Evolutionary conservation across 2,797 vertebrate genomes (phyloP).

Genomic region (Eleutherodactylus coqui): DNA sequence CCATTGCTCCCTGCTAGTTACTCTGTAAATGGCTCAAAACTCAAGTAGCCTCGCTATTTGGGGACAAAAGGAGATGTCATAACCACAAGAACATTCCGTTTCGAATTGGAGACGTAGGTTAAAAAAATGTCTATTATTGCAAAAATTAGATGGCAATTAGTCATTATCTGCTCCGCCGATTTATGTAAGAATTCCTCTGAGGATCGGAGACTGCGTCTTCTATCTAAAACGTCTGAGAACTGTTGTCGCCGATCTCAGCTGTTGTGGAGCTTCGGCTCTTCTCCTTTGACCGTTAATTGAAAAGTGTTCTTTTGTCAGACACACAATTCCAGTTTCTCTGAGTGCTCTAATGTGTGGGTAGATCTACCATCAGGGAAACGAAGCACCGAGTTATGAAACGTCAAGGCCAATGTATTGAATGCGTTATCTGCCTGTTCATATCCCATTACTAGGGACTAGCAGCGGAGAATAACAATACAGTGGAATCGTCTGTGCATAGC

Average conservation of each 20-base stretch:
- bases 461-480: slow-evolving; percentile 66
- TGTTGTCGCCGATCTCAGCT: background rate
- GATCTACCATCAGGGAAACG: background rate
- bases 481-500: slow-evolving; percentile 82
- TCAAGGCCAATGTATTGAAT: slow-evolving; percentile 29
- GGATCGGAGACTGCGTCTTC: background rate
- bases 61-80: background rate
- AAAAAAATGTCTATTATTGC: background rate
- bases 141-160: background rate
- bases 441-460: slow-evolving; percentile 68
- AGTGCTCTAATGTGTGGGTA: background rate
- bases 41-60: background rate
- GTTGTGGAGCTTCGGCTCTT: background rate
- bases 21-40: background rate
- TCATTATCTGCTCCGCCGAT: background rate
- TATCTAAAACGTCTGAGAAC: background rate
- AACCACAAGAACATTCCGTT: background rate
- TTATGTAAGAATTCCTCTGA: background rate
- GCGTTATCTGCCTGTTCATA: background rate
- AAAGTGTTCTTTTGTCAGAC: slow-evolving; percentile 5
- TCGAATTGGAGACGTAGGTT: background rate
- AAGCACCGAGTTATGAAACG: background rate
- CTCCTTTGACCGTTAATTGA: background rate
- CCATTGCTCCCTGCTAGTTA: background rate
- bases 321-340: background rate